phyloP scores from a whole-genome alignment of 2,113 vertebrate genomes.

The Myotis brandtii region DNA sequence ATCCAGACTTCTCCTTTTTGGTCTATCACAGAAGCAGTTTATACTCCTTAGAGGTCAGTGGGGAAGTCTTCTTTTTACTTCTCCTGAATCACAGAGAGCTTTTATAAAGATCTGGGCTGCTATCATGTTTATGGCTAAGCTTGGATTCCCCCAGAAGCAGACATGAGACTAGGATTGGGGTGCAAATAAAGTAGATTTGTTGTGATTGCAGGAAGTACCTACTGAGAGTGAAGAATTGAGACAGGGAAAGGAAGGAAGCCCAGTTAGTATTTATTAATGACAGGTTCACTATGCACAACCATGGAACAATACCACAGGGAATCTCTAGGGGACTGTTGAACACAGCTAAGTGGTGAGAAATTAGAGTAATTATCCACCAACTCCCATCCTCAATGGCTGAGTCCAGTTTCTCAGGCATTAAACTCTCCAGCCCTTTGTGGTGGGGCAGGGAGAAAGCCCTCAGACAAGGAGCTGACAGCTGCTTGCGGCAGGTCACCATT shows the following conservation, averaged over 20 bases:
- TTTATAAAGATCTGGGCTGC: neutral
- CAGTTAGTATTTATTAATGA: rapidly evolving
- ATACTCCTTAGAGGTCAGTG: neutral
- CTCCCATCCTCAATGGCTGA: neutral
- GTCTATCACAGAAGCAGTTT: neutral
- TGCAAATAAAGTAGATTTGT: neutral
- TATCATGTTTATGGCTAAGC: neutral
- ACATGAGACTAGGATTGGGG: neutral
- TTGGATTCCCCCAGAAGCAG: neutral
- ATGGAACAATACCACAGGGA: neutral
- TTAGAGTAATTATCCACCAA: neutral
- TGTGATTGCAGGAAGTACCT: neutral
- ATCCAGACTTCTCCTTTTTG: neutral
- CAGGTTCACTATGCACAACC: neutral
- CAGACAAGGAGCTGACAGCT: neutral
- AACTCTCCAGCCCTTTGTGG: neutral
- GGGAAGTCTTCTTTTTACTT: neutral
- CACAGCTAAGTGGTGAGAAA: neutral
- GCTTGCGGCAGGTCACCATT: neutral
- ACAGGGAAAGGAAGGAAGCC: neutral
- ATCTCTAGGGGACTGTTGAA: neutral
- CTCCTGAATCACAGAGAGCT: neutral
- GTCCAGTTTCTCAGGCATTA: neutral
- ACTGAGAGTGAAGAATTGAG: neutral
- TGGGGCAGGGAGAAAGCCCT: neutral